phyloP scores from a whole-genome alignment of 2,888 invertebrate species.

The Rotaria magnacalcarata region DNA sequence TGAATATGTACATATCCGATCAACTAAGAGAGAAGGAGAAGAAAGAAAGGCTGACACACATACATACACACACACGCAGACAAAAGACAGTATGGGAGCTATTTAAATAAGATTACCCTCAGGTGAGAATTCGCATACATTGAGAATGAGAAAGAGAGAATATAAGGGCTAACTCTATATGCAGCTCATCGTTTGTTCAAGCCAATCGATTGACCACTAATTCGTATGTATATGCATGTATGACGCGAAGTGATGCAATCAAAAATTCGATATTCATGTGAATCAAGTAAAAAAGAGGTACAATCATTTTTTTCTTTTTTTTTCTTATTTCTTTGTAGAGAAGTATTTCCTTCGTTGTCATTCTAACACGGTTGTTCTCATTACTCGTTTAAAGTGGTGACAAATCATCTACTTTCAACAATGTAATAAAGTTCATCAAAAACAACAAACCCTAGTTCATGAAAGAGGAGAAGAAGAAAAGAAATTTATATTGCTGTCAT shows the following conservation, averaged over 20 bases:
- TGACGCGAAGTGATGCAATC: not conserved
- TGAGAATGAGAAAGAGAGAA: not conserved
- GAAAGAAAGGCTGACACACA: not conserved
- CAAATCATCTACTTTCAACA: too few relatives aligned
- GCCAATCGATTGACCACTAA: not conserved
- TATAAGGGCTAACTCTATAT: not conserved
- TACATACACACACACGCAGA: not conserved
- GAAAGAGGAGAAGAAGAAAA: not conserved
- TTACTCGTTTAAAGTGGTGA: not conserved
- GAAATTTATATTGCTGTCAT: not conserved
- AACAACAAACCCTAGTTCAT: not conserved
- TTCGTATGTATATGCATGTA: not conserved
- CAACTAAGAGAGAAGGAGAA: not conserved
- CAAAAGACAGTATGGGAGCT: not conserved
- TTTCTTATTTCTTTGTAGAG: not conserved
- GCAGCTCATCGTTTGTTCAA: not conserved
- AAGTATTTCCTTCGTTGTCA: not conserved
- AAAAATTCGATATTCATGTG: not conserved
- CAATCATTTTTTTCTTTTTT: not conserved
- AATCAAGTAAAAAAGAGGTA: not conserved
- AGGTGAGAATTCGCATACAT: conserved; percentile 13
- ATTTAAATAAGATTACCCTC: conserved; percentile 1
- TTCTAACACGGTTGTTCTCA: not conserved
- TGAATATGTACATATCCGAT: too few relatives aligned
- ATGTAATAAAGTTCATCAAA: too few relatives aligned